Conservation (phyloP, 2,888 invertebrate genomes). For the Hetaerina titia region DNA sequence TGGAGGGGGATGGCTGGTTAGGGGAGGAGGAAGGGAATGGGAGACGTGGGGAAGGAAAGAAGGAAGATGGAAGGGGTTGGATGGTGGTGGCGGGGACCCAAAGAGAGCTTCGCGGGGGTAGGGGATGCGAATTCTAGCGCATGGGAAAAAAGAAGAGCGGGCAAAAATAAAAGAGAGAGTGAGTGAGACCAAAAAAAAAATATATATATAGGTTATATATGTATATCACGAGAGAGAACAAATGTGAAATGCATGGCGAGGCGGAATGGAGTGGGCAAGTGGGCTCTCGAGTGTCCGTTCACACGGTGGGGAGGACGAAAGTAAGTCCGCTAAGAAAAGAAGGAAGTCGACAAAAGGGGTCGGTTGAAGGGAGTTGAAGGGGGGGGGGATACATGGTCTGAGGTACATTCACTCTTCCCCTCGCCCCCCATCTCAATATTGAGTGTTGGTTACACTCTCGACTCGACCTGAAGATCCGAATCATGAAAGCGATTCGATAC, state of each 20-base stretch:
- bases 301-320: neutral
- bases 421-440: neutral
- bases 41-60: neutral
- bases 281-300: neutral
- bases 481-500: neutral
- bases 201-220: too few species aligned
- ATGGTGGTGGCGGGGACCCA: neutral
- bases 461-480: slow-evolving; percentile 1
- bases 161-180: neutral
- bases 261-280: neutral
- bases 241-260: neutral
- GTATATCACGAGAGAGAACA: neutral
- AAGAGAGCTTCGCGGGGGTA: neutral
- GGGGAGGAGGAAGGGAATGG: neutral
- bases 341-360: neutral
- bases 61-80: neutral
- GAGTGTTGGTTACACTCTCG: neutral
- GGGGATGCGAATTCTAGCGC: neutral
- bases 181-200: neutral
- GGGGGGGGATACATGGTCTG: neutral
- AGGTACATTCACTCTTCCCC: neutral
- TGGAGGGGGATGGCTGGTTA: neutral
- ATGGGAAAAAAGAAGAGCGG: neutral
- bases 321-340: slow-evolving; percentile 1
- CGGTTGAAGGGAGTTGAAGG: neutral